Evolutionary conservation across 2,888 invertebrate genomes (phyloP), one percentile per base, ranked within the genome.

Genomic region (Cryptocephalus moraei): DNA sequence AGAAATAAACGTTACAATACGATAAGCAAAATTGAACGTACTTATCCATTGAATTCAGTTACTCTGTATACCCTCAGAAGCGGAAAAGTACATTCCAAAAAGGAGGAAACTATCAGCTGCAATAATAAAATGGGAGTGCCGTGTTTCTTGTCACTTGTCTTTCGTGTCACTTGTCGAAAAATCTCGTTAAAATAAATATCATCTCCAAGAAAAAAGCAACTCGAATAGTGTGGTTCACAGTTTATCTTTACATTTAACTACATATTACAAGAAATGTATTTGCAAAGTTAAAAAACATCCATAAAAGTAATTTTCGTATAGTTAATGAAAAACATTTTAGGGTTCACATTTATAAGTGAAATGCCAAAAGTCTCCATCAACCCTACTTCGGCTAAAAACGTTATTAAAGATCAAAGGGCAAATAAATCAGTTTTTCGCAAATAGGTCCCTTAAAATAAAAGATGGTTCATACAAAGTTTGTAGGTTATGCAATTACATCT

Each of bases 11-110:
- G 62, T 62, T 61, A 60, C 56, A 59, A 57, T 59, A 62, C 57
- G 61, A 59, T 62, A 63, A 65, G 64, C 63, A 62, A 63, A 61
- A 62, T 63, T 62, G 65, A 63, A 65, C 65, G 64, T 63, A 63
- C 65, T 65, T 62, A 62, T 63, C n/a, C 56, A 52, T 48, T 51
- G 52, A 57, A 53, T 52, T 33, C 36, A 54, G 50, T 48, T 50
- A 55, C 50, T 56, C 48, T 48, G 50, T 52, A n/a, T n/a, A 52
- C 47, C 34, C 44, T 45, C 44, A 48, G 43, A 53, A 49, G n/a
- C n/a, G 49, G 52, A 51, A 49, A 51, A 40, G n/a, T 48, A 48
- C 49, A 46, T 46, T 50, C 49, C 43, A 41, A 46, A 46, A 50
- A 49, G 42, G 39, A 47, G 43, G 41, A 41, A 47, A 44, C 44